Evolutionary conservation across 1,140 invertebrate species (phyloP), one percentile per base, ranked within the genome.

Genomic region (Drosophila triauraria): DNA sequence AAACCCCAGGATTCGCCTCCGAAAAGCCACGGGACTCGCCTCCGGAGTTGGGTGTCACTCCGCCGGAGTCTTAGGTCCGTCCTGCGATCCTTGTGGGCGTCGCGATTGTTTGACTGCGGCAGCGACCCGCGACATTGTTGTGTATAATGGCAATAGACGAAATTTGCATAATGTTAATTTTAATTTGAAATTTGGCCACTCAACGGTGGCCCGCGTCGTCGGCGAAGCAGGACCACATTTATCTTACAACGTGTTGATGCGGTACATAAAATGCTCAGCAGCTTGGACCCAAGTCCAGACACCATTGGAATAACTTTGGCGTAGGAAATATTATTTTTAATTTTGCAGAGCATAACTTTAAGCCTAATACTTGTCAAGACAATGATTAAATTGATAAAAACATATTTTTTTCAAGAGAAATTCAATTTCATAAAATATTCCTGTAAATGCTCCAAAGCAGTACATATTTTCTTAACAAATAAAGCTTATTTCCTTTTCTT

Each of bases 151-250:
- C 60, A 79, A 87, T 80, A 83, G 83, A 74, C 68, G 48, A 83
- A 80, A 87, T 87, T 87, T 88, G 83, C 83, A 88, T 87, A 87
- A 87, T 84, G 84, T 87, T 87, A 83, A 87, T 87, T 87, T 87
- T 88, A 87, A 87, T 87, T 87, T 87, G 77, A 88, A 87, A 84
- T 88, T 87, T 88, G 68, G 85, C 84, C 84, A 84, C 84, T 80
- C 85, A 68, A 80, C 81, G 72, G 64, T 83, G 76, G 84, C 84
- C 76, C 43, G 15, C 48, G 56, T n/a, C 60, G 25, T 69, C 75
- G 25, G 27, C 32, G 38, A 64, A 48, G 75, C 63, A 68, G 48
- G 27, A 17, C 69, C 59, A 61, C 81, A 74, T 75, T 83, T 83
- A 78, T 83, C 78, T 78, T 77, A 83, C 84, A 88, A 83, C 80